Evolutionary conservation across 2,113 vertebrate genomes (phyloP).

Genomic region (Oncorhynchus gorbuscha): DNA sequence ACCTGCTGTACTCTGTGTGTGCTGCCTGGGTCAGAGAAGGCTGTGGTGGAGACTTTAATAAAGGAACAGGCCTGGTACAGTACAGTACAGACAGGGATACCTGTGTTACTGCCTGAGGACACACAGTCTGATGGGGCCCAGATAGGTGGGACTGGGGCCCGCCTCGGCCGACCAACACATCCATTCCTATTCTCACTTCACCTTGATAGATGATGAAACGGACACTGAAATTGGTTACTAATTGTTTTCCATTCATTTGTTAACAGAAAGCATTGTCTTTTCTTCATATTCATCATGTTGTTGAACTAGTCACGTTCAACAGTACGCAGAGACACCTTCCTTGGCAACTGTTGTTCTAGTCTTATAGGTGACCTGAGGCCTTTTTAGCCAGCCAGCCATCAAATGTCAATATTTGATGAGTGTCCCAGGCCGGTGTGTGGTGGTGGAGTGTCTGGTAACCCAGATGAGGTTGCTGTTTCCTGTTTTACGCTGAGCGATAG

Average conservation of each 20-base stretch:
- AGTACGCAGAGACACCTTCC: too few species aligned
- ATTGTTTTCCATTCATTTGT: too few species aligned
- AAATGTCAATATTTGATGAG: conserved; percentile 69
- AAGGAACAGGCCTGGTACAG: conserved; percentile 61
- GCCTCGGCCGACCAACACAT: background rate
- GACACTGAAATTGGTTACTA: too few species aligned
- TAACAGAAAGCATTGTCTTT: too few species aligned
- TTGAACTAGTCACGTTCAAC: too few species aligned
- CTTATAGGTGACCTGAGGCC: conserved; percentile 1
- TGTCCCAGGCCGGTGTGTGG: conserved; percentile 46
- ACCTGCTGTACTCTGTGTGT: too few species aligned
- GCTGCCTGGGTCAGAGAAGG: too few species aligned
- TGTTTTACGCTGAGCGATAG: conserved; percentile 53
- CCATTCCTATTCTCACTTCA: too few species aligned
- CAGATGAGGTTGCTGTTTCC: conserved; percentile 55
- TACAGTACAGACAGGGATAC: conserved; percentile 5
- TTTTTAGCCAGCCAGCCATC: conserved; percentile 57
- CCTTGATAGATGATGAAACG: too few species aligned
- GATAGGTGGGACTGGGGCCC: conserved; percentile 62
- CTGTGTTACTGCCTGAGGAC: conserved; percentile 51
- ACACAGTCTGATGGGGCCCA: conserved; percentile 63
- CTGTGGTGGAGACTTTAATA: conserved; percentile 56
- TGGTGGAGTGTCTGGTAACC: conserved; percentile 60
- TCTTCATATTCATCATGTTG: too few species aligned
- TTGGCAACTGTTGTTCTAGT: too few species aligned